phyloP scores from a whole-genome alignment of 2,113 vertebrate species.

The Pseudorhombus dupliciocellatus region DNA sequence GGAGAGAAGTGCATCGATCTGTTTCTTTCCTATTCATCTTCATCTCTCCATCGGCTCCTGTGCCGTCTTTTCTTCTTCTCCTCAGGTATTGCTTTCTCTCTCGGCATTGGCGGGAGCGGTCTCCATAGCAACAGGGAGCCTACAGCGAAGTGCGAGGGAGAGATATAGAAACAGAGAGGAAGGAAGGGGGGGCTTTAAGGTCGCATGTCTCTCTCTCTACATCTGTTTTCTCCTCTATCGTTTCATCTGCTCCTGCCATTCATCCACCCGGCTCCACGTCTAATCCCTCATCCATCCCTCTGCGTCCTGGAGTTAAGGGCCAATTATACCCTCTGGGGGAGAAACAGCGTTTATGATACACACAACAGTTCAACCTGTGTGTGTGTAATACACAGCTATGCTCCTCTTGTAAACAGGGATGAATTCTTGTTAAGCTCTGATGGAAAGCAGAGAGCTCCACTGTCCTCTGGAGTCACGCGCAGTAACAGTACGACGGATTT shows the following conservation, averaged over 20 bases:
- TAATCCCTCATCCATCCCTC: constrained; percentile 49
- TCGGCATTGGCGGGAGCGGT: constrained; percentile 52
- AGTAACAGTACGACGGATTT: too few species aligned
- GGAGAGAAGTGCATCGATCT: neutral
- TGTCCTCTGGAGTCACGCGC: neutral
- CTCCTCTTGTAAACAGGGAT: constrained; percentile 28
- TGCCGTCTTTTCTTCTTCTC: constrained; percentile 33
- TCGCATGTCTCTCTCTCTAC: constrained; percentile 26
- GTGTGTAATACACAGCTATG: constrained; percentile 15
- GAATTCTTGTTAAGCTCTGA: constrained; percentile 9
- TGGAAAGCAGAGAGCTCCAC: constrained; percentile 21
- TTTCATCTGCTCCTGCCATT: constrained; percentile 25
- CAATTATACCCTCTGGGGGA: constrained; percentile 57
- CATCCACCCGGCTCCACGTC: constrained; percentile 29
- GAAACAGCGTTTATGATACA: constrained; percentile 39
- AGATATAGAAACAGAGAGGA: neutral
- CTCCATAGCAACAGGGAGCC: constrained; percentile 71
- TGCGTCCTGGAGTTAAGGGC: constrained; percentile 47
- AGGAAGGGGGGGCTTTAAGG: constrained; percentile 23
- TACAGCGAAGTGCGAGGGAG: constrained; percentile 21
- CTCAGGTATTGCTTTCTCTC: constrained; percentile 64
- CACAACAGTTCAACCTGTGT: neutral
- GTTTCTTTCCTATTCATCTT: constrained; percentile 21
- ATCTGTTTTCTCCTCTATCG: constrained; percentile 4
- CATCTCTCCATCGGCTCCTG: constrained; percentile 33